Conservation (phyloP, 1,140 invertebrate genomes). For the Proctacanthus coquilletti region DNA sequence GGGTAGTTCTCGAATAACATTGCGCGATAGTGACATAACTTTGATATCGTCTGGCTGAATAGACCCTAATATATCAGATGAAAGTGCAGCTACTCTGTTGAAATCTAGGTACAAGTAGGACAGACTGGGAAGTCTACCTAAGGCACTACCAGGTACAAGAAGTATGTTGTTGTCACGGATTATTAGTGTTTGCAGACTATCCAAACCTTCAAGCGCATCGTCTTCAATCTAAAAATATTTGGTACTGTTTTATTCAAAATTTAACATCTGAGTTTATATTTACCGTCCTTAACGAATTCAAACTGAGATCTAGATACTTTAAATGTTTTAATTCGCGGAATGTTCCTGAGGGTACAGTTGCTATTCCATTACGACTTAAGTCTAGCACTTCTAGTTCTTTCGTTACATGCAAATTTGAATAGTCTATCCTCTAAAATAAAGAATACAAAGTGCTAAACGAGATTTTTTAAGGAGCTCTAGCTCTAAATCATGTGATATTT, state of each 20-base stretch:
- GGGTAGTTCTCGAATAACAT: constrained; percentile 75
- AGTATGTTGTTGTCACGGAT: constrained; percentile 78
- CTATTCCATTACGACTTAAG: constrained; percentile 68
- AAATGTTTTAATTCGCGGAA: constrained; percentile 56
- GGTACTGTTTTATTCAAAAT: background rate
- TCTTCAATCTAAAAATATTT: constrained; percentile 57
- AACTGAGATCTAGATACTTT: constrained; percentile 60
- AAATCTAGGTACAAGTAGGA: constrained; percentile 61
- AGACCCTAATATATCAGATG: constrained; percentile 55
- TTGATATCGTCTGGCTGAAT: constrained; percentile 32
- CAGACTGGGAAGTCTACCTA: constrained; percentile 57
- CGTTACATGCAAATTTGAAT: constrained; percentile 45
- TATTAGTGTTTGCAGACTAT: constrained; percentile 58
- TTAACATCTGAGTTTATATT: constrained; percentile 13
- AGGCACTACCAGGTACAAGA: constrained; percentile 60
- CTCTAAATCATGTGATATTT: too few relatives aligned
- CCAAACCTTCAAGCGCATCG: constrained; percentile 65
- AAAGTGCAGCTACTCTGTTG: constrained; percentile 74
- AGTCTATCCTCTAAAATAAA: constrained; percentile 40
- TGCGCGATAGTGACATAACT: constrained; percentile 51
- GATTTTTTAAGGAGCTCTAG: background rate
- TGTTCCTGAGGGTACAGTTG: constrained; percentile 59
- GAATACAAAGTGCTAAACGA: background rate
- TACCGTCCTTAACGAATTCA: constrained; percentile 74
- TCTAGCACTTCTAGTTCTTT: constrained; percentile 57